A percentile compares a stretch with the other conserved stretches of the same genome.
Evolutionary conservation across 2,797 vertebrate species (phyloP).

Genomic region (Corythornis leucogaster): DNA sequence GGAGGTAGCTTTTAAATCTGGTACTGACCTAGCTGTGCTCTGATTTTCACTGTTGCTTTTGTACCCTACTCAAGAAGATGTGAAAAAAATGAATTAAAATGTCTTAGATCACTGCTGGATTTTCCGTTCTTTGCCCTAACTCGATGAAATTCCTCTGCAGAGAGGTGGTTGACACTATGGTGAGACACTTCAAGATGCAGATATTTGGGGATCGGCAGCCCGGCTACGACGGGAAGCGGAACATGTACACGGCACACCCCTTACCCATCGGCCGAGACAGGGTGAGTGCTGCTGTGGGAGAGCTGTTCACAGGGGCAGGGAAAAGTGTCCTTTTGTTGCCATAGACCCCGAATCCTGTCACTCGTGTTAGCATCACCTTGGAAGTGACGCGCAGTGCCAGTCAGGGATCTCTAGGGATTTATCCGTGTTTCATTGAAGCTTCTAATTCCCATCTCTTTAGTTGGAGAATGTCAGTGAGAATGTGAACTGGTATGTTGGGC

Average conservation of each 20-base stretch:
- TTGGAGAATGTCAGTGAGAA: not conserved
- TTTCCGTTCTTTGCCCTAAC: constrained; percentile 30
- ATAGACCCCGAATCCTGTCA: not conserved
- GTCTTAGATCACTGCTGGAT: not conserved
- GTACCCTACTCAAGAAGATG: not conserved
- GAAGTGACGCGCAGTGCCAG: not conserved
- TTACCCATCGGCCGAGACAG: constrained; percentile 94
- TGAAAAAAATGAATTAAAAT: not conserved
- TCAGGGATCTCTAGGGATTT: not conserved
- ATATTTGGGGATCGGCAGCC: constrained; percentile 98
- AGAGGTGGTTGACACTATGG: constrained; percentile 99
- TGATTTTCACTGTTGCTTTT: fast-evolving
- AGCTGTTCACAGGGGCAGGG: not conserved
- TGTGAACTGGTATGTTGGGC: not conserved
- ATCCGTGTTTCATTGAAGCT: not conserved
- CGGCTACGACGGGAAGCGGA: constrained; percentile 97
- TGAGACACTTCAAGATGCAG: constrained; percentile 99
- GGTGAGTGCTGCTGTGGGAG: constrained; percentile 74
- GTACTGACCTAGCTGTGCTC: not conserved
- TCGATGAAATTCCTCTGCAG: constrained; percentile 69
- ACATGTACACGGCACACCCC: constrained; percentile 98
- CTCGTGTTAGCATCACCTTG: fast-evolving
- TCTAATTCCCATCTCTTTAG: not conserved
- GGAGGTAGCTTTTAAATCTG: not conserved
- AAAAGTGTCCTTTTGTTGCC: not conserved